Base-by-base conservation (phyloP, 2,113 vertebrate genomes). In the Entelurus aequoreus region DNA sequence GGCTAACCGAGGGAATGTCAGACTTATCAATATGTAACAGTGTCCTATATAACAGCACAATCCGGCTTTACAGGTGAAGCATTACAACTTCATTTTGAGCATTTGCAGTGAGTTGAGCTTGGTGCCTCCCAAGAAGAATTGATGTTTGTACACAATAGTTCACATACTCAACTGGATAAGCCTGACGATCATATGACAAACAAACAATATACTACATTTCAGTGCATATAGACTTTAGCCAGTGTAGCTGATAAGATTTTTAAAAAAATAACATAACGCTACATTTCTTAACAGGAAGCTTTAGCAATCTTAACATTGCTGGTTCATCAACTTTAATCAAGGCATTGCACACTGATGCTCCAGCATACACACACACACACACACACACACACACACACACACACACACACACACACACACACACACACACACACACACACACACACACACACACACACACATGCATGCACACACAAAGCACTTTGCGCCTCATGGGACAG, bases 261-360 rank as follows among this genome's bases (percentile, higher is more conserved):
- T 28, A 0, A 15, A 44, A 5, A 16, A 62, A 47, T 35, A 8
- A 5, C 36, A 47, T 50, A 54, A 49, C 6, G n/a, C 48, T 36
- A 10, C 0, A 13, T 4, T 80, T 69, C 38, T 51, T 14, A 50
- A 72, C 65, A 63, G 59, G 53, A 76, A 62, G 83, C 66, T 75
- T 71, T 66, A 57, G 68, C 65, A 69, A 44, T 82, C 61, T 71
- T 58, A 87, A 82, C 83, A 77, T 69, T 82, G 83, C 85, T 86
- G 81, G 67, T 88, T 87, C 86, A 89, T 89, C 88, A 90, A 84
- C 88, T 90, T 86, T 81, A 89, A 90, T 91, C 85, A 89, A 86
- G 78, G 75, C 82, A 82, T 77, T 83, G 72, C 75, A 75, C 71
- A 73, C 60, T 84, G 87, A 88, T 80, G 74, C 76, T 37, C 68